These are phyloP conservation scores for Corythoichthys haematopterus DNA, from an alignment of 2,113 vertebrate species.

Conservation along the genomic window DNA sequence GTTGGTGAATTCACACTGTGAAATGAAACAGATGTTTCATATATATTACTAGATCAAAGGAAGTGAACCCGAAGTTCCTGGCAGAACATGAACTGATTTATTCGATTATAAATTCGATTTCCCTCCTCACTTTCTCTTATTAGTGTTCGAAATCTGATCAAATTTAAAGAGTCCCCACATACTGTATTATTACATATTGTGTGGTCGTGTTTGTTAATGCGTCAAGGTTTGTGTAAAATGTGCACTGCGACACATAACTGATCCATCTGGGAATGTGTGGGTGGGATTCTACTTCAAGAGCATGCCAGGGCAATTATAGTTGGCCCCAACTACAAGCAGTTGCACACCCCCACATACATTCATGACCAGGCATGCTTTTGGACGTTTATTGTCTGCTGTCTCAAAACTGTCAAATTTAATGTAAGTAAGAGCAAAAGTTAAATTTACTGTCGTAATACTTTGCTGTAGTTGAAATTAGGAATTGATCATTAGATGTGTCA, in stretches of 20 bases:
- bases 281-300: conserved; percentile 71
- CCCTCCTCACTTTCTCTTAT: no score
- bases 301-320: conserved; percentile 63
- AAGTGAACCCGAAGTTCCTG: no score
- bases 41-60: no score
- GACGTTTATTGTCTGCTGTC: neutral
- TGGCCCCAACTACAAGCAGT: conserved; percentile 38
- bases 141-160: neutral
- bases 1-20: no score
- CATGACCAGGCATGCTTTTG: conserved; percentile 17
- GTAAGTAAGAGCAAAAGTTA: neutral
- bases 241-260: conserved; percentile 54
- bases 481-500: neutral
- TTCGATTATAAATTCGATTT: no score
- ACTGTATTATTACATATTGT: conserved; percentile 19
- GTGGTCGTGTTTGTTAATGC: conserved; percentile 3
- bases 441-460: neutral
- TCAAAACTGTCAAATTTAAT: conserved; percentile 2
- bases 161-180: neutral
- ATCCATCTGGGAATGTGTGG: conserved; percentile 63
- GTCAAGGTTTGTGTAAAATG: conserved; percentile 26
- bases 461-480: neutral
- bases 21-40: no score
- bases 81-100: no score
- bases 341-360: conserved; percentile 19